Evolutionary conservation across 2,888 invertebrate genomes (phyloP), one percentile per base, ranked within the genome.

Genomic region (Drosophila rellima): DNA sequence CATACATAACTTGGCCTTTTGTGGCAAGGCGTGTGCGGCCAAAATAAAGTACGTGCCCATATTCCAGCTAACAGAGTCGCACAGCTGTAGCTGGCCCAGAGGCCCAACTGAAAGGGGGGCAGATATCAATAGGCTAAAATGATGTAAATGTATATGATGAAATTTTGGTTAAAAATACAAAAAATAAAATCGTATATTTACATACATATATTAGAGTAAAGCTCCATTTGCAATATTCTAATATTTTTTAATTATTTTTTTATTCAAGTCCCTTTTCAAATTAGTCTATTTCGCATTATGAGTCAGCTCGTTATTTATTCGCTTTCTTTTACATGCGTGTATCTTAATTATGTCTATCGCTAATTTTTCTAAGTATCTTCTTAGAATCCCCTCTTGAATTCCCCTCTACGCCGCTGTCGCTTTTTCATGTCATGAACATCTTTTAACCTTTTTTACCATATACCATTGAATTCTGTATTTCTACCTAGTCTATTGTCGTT

Each of bases 21-120:
- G 84, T 87, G 79, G 88, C 85, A 79, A 78, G 72, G 72, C 88
- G 78, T 78, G 87, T 74, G 82, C 70, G 80, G 74, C 80, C 54
- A 68, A 81, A 68, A 80, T 61, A 70, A 66, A 74, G 78, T 83
- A 83, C 83, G 89, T 83, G 87, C 81, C 87, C 83, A 88, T 88
- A 83, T 88, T 83, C 79, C 79, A 64, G 69, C 59, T 81, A 75
- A 80, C 75, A 62, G 62, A 51, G 66, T 39, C 52, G 42, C 82
- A 81, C 85, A 83, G 78, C 84, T 83, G 84, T 71, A 39, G 62
- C 47, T 23, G 31, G 35, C 18, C 13, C 82, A 88, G 63, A 39
- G 87, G 50, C 82, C 63, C 70, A 60, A 54, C 4, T 11, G 15
- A 29, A 44, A 17, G 20, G 64, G 74, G 74, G 84, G 39, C 6